Percentiles rank a stretch among this genome's conserved stretches.
Evolutionary conservation across 92 coral and sea anemone genomes (phyloP).

Genomic region (Phenganax subtilis): DNA sequence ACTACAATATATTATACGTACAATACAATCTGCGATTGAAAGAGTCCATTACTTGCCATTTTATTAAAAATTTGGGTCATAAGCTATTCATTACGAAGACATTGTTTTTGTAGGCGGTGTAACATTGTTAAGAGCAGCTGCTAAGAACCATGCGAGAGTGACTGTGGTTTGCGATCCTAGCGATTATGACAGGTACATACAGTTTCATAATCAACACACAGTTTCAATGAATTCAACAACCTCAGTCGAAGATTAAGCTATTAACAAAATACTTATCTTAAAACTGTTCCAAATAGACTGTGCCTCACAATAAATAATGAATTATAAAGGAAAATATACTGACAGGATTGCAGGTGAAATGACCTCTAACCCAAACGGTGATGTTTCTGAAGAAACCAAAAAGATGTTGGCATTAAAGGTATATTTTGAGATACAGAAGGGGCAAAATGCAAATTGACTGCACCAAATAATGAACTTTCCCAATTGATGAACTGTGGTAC

Average conservation of each 20-base stretch:
- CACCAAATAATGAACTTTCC: neutral
- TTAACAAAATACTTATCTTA: too few relatives aligned
- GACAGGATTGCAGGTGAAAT: slow-evolving; percentile 67
- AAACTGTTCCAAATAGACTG: too few relatives aligned
- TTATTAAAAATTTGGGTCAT: neutral
- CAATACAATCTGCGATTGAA: neutral
- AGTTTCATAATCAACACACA: neutral
- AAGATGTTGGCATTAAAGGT: slow-evolving; percentile 81
- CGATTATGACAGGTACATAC: slow-evolving; percentile 72
- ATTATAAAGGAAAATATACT: neutral
- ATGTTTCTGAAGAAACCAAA: slow-evolving; percentile 66
- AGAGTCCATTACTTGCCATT: neutral
- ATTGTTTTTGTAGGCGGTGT: slow-evolving; percentile 70
- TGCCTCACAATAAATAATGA: neutral
- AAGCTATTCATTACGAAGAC: too few relatives aligned
- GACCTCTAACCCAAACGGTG: slow-evolving; percentile 58
- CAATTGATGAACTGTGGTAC: neutral
- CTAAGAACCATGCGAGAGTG: slow-evolving; percentile 94
- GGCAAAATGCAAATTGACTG: neutral
- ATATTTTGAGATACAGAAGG: neutral
- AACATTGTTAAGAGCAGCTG: slow-evolving; percentile 89
- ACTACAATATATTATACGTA: too few relatives aligned
- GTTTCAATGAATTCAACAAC: neutral
- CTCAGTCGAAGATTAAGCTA: too few relatives aligned
- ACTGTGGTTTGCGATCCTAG: slow-evolving; percentile 91